Evolutionary conservation across 1,140 invertebrate species (phyloP), one percentile per base, ranked within the genome.

Genomic region (Lepidurus arcticus): DNA sequence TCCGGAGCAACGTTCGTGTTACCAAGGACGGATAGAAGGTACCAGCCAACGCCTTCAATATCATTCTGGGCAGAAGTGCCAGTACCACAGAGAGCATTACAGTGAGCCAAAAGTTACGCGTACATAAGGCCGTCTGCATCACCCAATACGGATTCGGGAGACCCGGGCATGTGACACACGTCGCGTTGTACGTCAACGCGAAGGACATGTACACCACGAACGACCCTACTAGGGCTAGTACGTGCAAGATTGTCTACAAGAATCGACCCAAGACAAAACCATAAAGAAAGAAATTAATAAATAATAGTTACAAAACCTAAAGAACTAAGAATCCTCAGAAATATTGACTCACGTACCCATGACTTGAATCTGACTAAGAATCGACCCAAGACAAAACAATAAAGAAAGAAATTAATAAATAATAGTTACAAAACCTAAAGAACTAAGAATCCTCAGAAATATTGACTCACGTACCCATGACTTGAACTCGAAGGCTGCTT

Each of bases 401-500:
- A 77, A 73, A 81, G 73, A 82, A 78, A 81, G 80, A 16, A 34
- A 42, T 34, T 34, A 79, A 10, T 44, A 24, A 10, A 13, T 75
- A 74, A 73, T 9, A 42, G 42, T 78, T 26, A 75, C 80, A 74
- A 47, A 65, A 10, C 42, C 44, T 34, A 34, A 34, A 34, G 34
- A 34, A 34, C 34, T 34, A 34, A 34, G 34, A 79, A 75, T 13
- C 16, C n/a, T 45, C 78, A 44, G 1, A 79, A 75, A 13, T 26
- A 44, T 78, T 73, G 10, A 79, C 73, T 13, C 26, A 87, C 89
- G 91, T 86, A 97, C 95, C 96, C 95, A 98, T 82, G 94, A 95
- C 85, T 90, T 91, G 26, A 92, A 94, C 89, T 98, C 95, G 78
- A 97, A 91, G 76, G 91, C 91, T 82, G 93, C 90, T 83, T 95